phyloP scores from a whole-genome alignment of 2,797 vertebrate species.

The Sebastes hubbsi region DNA sequence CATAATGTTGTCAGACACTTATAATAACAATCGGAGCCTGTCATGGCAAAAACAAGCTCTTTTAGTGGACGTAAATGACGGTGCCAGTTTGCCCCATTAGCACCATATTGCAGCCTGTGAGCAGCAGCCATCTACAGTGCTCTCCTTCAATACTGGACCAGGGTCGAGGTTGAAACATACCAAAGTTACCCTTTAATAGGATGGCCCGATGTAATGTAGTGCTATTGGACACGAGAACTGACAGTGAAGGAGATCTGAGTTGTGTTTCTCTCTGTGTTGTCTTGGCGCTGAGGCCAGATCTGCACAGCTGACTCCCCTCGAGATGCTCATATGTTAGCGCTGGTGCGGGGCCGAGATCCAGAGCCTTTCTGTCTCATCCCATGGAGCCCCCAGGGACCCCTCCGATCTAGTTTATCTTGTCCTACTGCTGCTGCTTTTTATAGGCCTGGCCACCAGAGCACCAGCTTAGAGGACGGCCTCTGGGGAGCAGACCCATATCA shows the following conservation, averaged over 20 bases:
- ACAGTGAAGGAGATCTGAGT: constrained; percentile 9
- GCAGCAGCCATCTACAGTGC: no score
- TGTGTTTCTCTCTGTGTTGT: not conserved
- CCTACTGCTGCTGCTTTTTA: constrained; percentile 76
- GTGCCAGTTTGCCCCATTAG: no score
- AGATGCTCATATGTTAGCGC: constrained; percentile 31
- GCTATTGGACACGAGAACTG: not conserved
- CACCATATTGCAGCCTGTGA: no score
- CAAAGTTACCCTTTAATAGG: not conserved
- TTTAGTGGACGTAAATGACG: no score
- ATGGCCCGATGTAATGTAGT: constrained; percentile 15
- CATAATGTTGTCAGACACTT: no score
- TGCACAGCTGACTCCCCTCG: constrained; percentile 4
- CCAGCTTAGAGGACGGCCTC: constrained; percentile 49
- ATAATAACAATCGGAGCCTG: no score
- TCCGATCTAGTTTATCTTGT: constrained; percentile 80
- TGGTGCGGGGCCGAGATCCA: constrained; percentile 27
- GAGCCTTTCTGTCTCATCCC: constrained; percentile 45
- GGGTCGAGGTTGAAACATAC: no score
- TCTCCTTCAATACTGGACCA: no score
- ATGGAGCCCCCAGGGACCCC: constrained; percentile 35
- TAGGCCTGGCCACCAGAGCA: constrained; percentile 66
- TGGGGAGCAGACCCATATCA: constrained; percentile 78
- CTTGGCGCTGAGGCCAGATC: constrained; percentile 15
- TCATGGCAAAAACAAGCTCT: no score